Evolutionary conservation across 2,797 vertebrate genomes (phyloP).

Genomic region (Hypotaenidia okinawae): DNA sequence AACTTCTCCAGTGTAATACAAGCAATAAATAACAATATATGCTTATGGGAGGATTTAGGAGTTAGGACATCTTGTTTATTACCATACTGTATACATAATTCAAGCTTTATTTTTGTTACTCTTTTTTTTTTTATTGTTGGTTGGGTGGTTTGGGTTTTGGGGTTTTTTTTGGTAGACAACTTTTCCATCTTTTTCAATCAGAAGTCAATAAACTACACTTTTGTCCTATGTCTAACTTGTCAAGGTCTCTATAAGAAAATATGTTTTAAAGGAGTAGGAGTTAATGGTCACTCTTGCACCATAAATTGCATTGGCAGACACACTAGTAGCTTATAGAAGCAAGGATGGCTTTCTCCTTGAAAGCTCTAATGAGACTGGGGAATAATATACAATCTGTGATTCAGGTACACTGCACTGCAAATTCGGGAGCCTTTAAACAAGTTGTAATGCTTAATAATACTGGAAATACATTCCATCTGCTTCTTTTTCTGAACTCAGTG

Average conservation of each 20-base stretch:
- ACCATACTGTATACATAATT: slow-evolving; percentile 61
- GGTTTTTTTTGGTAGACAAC: slow-evolving; percentile 41
- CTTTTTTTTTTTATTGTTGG: slow-evolving; percentile 1
- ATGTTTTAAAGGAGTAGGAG: slow-evolving; percentile 73
- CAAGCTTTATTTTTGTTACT: slow-evolving; percentile 70
- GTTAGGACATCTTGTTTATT: slow-evolving; percentile 62
- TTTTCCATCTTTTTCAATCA: slow-evolving; percentile 76
- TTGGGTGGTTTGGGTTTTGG: too few relatives aligned
- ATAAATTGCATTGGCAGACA: slow-evolving; percentile 77
- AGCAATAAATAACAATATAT: slow-evolving; percentile 57
- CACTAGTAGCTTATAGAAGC: slow-evolving; percentile 65
- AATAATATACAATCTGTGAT: slow-evolving; percentile 77
- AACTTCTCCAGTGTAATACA: neutral
- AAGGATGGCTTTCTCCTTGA: slow-evolving; percentile 80
- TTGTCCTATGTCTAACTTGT: slow-evolving; percentile 73
- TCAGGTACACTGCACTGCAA: slow-evolving; percentile 59
- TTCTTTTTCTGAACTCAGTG: slow-evolving; percentile 48
- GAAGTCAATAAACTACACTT: slow-evolving; percentile 76
- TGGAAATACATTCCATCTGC: slow-evolving; percentile 59
- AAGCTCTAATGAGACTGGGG: slow-evolving; percentile 74
- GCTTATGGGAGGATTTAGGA: slow-evolving; percentile 42
- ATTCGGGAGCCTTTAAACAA: slow-evolving; percentile 68
- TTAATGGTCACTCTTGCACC: slow-evolving; percentile 73
- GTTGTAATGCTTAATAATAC: slow-evolving; percentile 53
- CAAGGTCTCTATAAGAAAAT: slow-evolving; percentile 76